Evolutionary conservation across 2,797 vertebrate genomes (phyloP).

Genomic region (Calcarius lapponicus): DNA sequence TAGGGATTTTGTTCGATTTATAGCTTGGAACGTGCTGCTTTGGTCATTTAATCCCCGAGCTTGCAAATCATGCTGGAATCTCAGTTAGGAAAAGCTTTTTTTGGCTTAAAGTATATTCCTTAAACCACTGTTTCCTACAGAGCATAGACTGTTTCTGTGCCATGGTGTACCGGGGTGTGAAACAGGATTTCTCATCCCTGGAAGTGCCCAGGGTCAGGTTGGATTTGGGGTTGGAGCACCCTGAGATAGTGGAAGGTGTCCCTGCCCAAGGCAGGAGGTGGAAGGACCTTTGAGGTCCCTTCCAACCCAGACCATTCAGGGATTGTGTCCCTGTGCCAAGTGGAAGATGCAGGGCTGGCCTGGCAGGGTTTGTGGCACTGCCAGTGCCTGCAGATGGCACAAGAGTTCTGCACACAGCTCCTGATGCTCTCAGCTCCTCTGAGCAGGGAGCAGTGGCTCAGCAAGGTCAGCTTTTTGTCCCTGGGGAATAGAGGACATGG

Average conservation of each 20-base stretch:
- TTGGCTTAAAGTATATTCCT: neutral
- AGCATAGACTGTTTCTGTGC: neutral
- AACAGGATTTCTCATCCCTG: neutral
- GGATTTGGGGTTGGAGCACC: neutral
- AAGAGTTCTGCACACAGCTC: neutral
- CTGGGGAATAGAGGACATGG: neutral
- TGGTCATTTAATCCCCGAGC: neutral
- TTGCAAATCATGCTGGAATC: neutral
- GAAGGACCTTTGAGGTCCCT: neutral
- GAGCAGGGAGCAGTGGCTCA: neutral
- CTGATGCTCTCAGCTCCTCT: neutral
- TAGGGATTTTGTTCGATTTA: neutral
- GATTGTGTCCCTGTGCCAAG: neutral
- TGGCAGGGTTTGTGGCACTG: neutral
- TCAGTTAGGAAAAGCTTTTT: neutral
- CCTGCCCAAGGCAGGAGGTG: neutral
- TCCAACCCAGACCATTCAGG: neutral
- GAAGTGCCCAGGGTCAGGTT: neutral
- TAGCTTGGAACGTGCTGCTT: neutral
- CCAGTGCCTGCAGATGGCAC: conserved; percentile 48
- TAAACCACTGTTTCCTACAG: neutral
- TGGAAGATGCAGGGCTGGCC: neutral
- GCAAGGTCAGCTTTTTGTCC: conserved; percentile 22
- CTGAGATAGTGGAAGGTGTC: neutral
- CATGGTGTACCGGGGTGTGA: neutral